These are phyloP conservation scores for Probosciger aterrimus DNA, from an alignment of 2,113 vertebrate species.

Conservation along the genomic window DNA sequence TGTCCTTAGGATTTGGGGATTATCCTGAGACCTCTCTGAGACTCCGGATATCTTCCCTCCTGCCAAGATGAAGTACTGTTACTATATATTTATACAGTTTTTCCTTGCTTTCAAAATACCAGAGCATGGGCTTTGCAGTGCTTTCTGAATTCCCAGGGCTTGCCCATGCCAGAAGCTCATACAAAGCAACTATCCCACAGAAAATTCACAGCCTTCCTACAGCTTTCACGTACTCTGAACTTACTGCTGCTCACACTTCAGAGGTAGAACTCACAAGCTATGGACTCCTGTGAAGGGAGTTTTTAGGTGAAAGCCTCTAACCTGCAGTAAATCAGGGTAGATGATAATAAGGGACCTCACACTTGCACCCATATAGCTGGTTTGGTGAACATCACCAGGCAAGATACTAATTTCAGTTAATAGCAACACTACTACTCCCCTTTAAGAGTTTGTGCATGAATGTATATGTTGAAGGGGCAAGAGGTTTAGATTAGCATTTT, in stretches of 20 bases:
- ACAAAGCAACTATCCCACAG: neutral
- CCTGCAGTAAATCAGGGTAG: neutral
- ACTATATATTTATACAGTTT: neutral
- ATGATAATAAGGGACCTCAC: neutral
- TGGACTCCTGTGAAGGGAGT: neutral
- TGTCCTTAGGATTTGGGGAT: neutral
- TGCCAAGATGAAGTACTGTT: neutral
- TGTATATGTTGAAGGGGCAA: rapidly evolving
- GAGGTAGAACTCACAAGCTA: neutral
- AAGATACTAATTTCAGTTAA: neutral
- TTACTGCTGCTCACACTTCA: neutral
- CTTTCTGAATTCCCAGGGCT: neutral
- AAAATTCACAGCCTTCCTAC: neutral
- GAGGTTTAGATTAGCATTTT: neutral
- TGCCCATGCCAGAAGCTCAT: neutral
- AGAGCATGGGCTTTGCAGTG: neutral
- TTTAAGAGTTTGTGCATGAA: neutral
- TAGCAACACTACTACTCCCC: rapidly evolving
- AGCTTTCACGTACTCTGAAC: neutral
- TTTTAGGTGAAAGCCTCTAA: neutral
- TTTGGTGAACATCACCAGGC: neutral
- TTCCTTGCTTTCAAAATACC: neutral
- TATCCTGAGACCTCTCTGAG: neutral
- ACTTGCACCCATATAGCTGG: neutral
- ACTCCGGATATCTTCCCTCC: neutral